These are phyloP conservation scores for Embiotoca jacksoni DNA, from an alignment of 2,113 vertebrate genomes.

Conservation along the genomic window DNA sequence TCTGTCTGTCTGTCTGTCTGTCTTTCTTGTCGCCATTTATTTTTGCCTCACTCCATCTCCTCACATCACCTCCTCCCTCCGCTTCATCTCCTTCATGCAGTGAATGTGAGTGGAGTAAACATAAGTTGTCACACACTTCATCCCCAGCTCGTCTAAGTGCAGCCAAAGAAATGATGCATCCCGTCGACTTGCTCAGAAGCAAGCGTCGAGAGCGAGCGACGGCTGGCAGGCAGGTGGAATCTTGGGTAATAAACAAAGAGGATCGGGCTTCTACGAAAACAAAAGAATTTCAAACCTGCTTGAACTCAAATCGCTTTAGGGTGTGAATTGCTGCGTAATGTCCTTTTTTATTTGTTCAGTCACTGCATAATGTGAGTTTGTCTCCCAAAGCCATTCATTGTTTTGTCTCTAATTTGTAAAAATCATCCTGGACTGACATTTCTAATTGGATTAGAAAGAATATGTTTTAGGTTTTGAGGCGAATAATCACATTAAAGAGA, in stretches of 20 bases:
- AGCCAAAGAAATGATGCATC: slow-evolving; percentile 45
- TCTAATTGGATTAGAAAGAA: slow-evolving; percentile 49
- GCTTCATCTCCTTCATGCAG: slow-evolving; percentile 34
- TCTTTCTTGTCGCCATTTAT: slow-evolving; percentile 14
- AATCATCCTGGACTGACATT: too few species aligned
- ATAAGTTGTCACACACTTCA: slow-evolving; percentile 47
- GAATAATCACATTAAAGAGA: slow-evolving; percentile 54
- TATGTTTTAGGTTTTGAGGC: slow-evolving; percentile 39
- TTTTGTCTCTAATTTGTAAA: slow-evolving; percentile 28
- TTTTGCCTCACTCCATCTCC: not conserved
- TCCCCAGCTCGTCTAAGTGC: slow-evolving; percentile 28
- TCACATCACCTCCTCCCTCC: slow-evolving; percentile 1
- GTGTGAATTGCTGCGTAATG: slow-evolving; percentile 5
- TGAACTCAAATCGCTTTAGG: slow-evolving; percentile 19
- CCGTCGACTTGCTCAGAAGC: slow-evolving; percentile 19
- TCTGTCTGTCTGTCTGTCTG: not conserved
- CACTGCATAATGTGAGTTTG: slow-evolving; percentile 7
- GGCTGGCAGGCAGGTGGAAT: slow-evolving; percentile 59
- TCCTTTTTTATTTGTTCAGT: slow-evolving; percentile 37
- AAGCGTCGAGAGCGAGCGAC: not conserved
- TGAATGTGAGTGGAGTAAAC: slow-evolving; percentile 54
- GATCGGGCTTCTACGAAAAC: slow-evolving; percentile 37
- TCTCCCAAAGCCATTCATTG: slow-evolving; percentile 6
- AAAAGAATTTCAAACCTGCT: slow-evolving; percentile 26
- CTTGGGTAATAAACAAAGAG: slow-evolving; percentile 40